A percentile compares a stretch with the other conserved stretches of the same genome.
These are phyloP conservation scores for Hyaena hyaena DNA, from an alignment of 2,113 vertebrate species.

Conservation along the genomic window DNA sequence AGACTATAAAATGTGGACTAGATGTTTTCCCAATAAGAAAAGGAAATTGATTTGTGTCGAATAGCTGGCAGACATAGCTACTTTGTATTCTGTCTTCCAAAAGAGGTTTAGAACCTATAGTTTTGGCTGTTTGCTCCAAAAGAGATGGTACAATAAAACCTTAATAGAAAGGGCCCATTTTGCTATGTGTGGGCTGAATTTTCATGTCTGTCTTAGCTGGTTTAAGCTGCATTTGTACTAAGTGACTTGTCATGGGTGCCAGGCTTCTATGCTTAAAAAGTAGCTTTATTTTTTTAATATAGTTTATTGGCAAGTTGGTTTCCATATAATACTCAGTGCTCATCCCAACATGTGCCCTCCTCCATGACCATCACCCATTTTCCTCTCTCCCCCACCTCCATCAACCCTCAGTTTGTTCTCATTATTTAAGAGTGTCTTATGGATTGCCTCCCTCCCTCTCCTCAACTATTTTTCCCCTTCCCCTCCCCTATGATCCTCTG, in stretches of 20 bases:
- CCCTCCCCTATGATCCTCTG: no score
- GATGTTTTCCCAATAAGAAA: not conserved
- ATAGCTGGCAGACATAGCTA: not conserved
- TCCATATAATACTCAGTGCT: no score
- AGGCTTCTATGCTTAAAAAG: not conserved
- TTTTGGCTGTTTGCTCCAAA: conserved; percentile 25
- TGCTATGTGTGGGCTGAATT: not conserved
- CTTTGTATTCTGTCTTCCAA: conserved; percentile 1
- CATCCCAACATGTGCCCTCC: no score
- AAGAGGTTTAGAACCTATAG: not conserved
- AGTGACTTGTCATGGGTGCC: not conserved
- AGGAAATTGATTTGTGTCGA: not conserved
- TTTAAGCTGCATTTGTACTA: not conserved
- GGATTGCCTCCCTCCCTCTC: no score
- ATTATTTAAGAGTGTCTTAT: no score
- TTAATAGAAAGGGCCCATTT: not conserved
- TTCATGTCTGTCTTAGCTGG: not conserved
- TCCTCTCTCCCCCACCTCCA: no score
- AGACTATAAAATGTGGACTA: conserved; percentile 2
- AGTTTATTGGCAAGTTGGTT: no score
- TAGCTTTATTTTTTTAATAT: not conserved
- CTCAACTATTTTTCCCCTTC: no score
- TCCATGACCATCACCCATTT: no score
- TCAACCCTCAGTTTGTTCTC: no score
- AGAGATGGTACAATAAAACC: not conserved